Conservation (phyloP, 2,797 vertebrate genomes). For the Gallirallus australis region DNA sequence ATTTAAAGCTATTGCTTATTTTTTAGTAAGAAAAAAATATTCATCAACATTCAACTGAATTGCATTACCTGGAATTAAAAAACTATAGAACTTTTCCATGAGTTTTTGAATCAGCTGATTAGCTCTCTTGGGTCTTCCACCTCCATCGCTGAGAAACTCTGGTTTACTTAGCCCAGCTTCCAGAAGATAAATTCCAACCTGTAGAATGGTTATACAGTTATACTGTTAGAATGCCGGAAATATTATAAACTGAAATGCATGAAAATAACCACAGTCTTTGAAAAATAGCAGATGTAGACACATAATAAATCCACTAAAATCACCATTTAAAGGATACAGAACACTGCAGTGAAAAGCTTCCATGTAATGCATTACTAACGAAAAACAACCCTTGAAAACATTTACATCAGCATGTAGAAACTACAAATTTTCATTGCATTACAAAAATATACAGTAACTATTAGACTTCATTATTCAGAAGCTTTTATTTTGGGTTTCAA, state of each 20-base stretch:
- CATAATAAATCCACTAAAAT: not conserved
- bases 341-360: not conserved
- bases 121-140: constrained; percentile 90
- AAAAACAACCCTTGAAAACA: not conserved
- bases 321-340: not conserved
- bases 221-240: not conserved
- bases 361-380: not conserved
- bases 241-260: not conserved
- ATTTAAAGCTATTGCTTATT: not conserved
- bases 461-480: not conserved
- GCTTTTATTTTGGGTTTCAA: not conserved
- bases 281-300: not conserved
- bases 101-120: constrained; percentile 93
- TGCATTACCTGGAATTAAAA: constrained; percentile 89
- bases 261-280: not conserved
- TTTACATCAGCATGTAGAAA: not conserved
- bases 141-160: constrained; percentile 92
- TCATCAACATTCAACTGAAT: not conserved
- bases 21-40: no score
- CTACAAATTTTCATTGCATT: not conserved
- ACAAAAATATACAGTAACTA: not conserved
- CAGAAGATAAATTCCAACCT: constrained; percentile 93
- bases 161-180: constrained; percentile 89
- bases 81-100: constrained; percentile 92
- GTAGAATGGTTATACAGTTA: constrained; percentile 6